Evolutionary conservation across 2,797 vertebrate species (phyloP).

Genomic region (Phaenicophaeus curvirostris): DNA sequence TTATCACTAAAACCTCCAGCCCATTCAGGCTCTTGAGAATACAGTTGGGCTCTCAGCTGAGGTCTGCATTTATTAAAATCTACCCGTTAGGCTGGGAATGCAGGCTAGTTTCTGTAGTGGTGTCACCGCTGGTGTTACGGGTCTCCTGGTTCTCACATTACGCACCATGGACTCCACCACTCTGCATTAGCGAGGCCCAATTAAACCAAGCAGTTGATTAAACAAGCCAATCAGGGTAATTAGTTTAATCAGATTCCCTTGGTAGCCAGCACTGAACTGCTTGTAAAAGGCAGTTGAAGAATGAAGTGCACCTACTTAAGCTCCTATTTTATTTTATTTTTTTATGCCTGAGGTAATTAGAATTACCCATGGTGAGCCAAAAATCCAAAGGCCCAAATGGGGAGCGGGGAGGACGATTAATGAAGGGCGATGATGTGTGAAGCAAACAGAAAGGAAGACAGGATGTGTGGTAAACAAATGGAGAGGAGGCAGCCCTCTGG

Average conservation of each 20-base stretch:
- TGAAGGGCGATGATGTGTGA: slow-evolving; percentile 69
- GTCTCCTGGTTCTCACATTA: slow-evolving; percentile 93
- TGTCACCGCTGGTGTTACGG: slow-evolving; percentile 84
- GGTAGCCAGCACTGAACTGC: slow-evolving; percentile 63
- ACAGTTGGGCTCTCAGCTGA: slow-evolving; percentile 58
- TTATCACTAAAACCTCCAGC: slow-evolving; percentile 80
- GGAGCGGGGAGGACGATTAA: slow-evolving; percentile 61
- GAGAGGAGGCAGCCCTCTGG: slow-evolving; percentile 48
- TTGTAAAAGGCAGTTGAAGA: slow-evolving; percentile 70
- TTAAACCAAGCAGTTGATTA: slow-evolving; percentile 80
- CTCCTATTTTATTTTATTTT: slow-evolving; percentile 65
- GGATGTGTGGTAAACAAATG: slow-evolving; percentile 73
- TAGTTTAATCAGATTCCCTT: slow-evolving; percentile 86
- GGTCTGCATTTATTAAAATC: slow-evolving; percentile 75
- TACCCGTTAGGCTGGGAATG: slow-evolving; percentile 65
- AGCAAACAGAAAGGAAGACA: slow-evolving; percentile 71
- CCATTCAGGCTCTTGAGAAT: slow-evolving; percentile 82
- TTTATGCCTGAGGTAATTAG: slow-evolving; percentile 70
- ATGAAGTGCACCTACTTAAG: slow-evolving; percentile 72
- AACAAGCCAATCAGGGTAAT: slow-evolving; percentile 88
- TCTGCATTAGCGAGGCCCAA: slow-evolving; percentile 78
- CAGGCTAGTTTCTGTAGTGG: slow-evolving; percentile 79
- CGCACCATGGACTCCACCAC: slow-evolving; percentile 75
- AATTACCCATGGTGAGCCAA: slow-evolving; percentile 61
- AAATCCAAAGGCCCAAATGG: slow-evolving; percentile 63